These are phyloP conservation scores for Macrotrachela quadricornifera DNA, from an alignment of 1,140 invertebrate species.

Conservation along the genomic window DNA sequence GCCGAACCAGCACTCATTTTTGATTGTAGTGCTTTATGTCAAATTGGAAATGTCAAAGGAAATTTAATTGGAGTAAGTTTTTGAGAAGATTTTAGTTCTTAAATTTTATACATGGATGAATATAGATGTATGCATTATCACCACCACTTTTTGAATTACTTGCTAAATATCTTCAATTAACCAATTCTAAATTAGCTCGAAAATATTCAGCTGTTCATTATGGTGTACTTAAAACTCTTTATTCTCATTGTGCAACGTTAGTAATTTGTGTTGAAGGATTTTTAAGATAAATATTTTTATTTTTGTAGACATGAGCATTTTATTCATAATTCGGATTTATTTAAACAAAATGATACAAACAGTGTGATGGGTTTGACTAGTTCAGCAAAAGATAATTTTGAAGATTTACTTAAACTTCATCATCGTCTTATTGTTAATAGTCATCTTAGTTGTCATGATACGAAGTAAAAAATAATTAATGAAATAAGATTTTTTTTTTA, in stretches of 20 bases:
- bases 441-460: neutral
- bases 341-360: neutral
- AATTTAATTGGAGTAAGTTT: constrained; percentile 29
- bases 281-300: neutral
- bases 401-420: neutral
- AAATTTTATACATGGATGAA: no score
- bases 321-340: neutral
- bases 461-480: neutral
- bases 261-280: no score
- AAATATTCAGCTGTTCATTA: constrained; percentile 36
- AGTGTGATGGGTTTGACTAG: neutral
- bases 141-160: constrained; percentile 68
- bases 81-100: neutral
- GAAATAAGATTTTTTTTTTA: neutral
- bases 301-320: constrained; percentile 3
- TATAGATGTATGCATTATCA: constrained; percentile 69
- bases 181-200: constrained; percentile 38
- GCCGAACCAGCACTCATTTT: constrained; percentile 50
- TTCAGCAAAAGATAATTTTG: constrained; percentile 2
- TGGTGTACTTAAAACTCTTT: constrained; percentile 38
- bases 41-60: constrained; percentile 41
- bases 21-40: constrained; percentile 52
- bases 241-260: constrained; percentile 54
- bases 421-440: no score
- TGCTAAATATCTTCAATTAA: constrained; percentile 46